Evolutionary conservation across 2,888 invertebrate genomes (phyloP), one percentile per base, ranked within the genome.

Genomic region (Drosophila monieri): DNA sequence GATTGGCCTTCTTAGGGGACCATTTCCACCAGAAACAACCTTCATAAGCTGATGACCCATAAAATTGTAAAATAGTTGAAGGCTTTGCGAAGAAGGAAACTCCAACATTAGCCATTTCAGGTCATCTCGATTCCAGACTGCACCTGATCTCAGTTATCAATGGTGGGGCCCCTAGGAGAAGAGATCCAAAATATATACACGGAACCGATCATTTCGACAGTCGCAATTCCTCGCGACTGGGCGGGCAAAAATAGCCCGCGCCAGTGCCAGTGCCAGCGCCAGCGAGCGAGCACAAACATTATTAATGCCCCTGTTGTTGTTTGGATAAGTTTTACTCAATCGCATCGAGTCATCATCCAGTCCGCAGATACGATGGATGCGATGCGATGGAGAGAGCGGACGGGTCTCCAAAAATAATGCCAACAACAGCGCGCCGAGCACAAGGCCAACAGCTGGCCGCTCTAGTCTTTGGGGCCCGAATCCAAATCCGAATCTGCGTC

Each of bases 301-400:
- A 68, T 64, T 54, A 73, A 65, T 72, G 65, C 65, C 51, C 51
- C 27, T 70, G 65, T 73, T 68, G 73, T 68, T 68, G 68, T 68
- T 68, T 68, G 73, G 73, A 73, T 68, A 73, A 73, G 65, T 68
- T 73, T 68, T 68, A 64, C 68, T 68, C 73, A 68, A 73, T 68
- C 73, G 68, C 65, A 73, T 44, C 53, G 68, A 53, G 73, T 70
- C 65, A 68, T 65, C 73, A 64, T 67, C 68, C 68, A 68, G 68
- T 53, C 68, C 43, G 35, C 53, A 52, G 53, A 52, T 32, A 27
- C 52, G 52, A 18, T 49, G 15, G 32, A 49, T 12, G 46, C 23
- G 46, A 46, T 25, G 23, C 64, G 65, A 41, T 35, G 44, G 62
- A 44, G 68, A 67, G 62, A 67, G 68, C 68, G 43, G 43, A 56